These are phyloP conservation scores for Pandemis heparana DNA, from an alignment of 2,888 invertebrate genomes.

Conservation along the genomic window DNA sequence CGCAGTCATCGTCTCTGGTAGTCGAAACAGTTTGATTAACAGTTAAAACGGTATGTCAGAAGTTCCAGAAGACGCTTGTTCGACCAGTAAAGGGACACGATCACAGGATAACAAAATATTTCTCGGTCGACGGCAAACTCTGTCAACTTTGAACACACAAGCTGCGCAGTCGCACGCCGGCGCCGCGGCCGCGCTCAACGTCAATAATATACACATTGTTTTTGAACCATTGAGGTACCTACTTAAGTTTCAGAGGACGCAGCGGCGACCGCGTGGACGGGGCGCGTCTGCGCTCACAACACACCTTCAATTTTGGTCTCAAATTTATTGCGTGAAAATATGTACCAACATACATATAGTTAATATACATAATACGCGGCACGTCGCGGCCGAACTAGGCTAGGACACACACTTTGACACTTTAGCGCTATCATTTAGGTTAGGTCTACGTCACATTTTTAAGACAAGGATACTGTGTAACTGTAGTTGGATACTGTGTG, in stretches of 20 bases:
- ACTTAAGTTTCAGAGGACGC: neutral
- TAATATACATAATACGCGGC: neutral
- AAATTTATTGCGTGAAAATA: conserved; percentile 8
- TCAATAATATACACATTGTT: neutral
- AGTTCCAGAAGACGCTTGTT: neutral
- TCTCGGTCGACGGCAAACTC: neutral
- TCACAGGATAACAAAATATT: no score
- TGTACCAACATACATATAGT: neutral
- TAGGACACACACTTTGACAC: conserved; percentile 13
- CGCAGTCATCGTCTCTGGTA: neutral
- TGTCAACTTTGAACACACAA: neutral
- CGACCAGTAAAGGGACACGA: no score
- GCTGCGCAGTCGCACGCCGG: neutral
- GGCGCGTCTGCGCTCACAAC: conserved; percentile 1
- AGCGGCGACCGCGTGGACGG: neutral
- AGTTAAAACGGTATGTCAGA: neutral
- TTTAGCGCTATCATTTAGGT: conserved; percentile 2
- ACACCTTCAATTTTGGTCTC: conserved; percentile 13
- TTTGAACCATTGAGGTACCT: no score
- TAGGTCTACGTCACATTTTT: neutral
- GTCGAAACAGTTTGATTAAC: neutral
- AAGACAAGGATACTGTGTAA: no score
- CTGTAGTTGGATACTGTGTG: no score
- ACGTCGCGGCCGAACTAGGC: neutral
- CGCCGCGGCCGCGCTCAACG: neutral